Evolutionary conservation across 2,888 invertebrate species (phyloP), one percentile per base, ranked within the genome.

Genomic region (Dryobotodes eremita): DNA sequence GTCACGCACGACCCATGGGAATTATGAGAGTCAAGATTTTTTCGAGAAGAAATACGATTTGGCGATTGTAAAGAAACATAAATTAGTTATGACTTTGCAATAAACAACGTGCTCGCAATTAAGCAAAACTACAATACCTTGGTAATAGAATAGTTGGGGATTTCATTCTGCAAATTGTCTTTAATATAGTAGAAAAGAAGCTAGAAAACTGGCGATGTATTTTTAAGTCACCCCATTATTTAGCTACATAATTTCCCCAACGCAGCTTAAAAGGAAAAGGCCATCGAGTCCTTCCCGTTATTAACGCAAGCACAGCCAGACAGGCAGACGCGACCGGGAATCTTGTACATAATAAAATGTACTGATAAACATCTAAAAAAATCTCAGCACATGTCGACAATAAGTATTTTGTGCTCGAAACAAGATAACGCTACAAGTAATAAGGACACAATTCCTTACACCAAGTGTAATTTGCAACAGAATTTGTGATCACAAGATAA

Each of bases 401-500:
- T 71, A 68, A 77, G 48, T 77, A 82, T 55, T 71, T 81, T 81
- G 82, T 70, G 65, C 69, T 50, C 50, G 23, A 26, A 65, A 75
- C 48, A 64, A 71, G 75, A 65, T 69, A 85, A 75, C 68, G 42
- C 48, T 68, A 64, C 66, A 69, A 20, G 73, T 65, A 69, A 68
- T 85, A 86, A 86, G 65, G 64, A 83, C 77, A 77, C 75, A 75
- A 72, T 70, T 77, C 42, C 57, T 75, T 65, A 68, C 77, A 88
- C 62, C 78, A 79, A 73, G 62, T 31, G 66, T 83, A 82, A 84
- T 86, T 84, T 86, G 85, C 80, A 65, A 77, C 78, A 79, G 46
- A 78, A 80, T 69, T 79, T 72, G 74, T 23, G 85, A 87, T 88
- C 57, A 69, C 68, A 71, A 70, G 85, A 86, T 84, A 86, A 26